Evolutionary conservation across 1,140 invertebrate genomes (phyloP), one percentile per base, ranked within the genome.

Genomic region (Dysdera silvatica): DNA sequence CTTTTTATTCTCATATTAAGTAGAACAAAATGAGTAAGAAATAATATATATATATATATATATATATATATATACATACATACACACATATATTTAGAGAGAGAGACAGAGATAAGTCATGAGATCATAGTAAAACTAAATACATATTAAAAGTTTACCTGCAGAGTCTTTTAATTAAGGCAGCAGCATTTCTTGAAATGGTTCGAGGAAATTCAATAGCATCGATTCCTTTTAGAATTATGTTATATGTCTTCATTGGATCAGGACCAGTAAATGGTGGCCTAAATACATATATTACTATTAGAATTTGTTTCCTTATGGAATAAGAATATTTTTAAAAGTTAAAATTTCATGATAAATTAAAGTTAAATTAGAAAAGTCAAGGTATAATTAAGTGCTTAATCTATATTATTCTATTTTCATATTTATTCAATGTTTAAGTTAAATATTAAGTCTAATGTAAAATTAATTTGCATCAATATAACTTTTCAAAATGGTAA

Each of bases 221-320:
- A 76, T 99, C 95, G 47, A 99, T 98, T 48, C 96, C 96, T 78
- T 97, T 98, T 43, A 99, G 79, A 72, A 99, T 99, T 63, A 98
- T 94, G 71, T 98, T 99, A 75, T 99, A 99, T 0, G 95, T 99
- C 76, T 94, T 95, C 95, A 99, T 99, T 0, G 95, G 95, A 80
- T 99, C 96, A 0, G 87, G 83, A 3, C 93, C 94, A 52, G 91
- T 90, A 75, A 98, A 98, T 8, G 95, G 95, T 37, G 95, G 95
- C 71, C 61, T 68, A 37, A n/a, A 40, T 37, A 24, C 37, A 40
- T 40, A n/a, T n/a, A n/a, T n/a, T n/a, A n/a, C n/a, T n/a, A n/a
- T n/a, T n/a, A n/a, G n/a, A n/a, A n/a, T n/a, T n/a, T n/a, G n/a
- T n/a, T n/a, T n/a, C n/a, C n/a, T n/a, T n/a, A n/a, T n/a, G n/a